Evolutionary conservation across 2,113 vertebrate species (phyloP).

Genomic region (Ramphastos sulfuratus): DNA sequence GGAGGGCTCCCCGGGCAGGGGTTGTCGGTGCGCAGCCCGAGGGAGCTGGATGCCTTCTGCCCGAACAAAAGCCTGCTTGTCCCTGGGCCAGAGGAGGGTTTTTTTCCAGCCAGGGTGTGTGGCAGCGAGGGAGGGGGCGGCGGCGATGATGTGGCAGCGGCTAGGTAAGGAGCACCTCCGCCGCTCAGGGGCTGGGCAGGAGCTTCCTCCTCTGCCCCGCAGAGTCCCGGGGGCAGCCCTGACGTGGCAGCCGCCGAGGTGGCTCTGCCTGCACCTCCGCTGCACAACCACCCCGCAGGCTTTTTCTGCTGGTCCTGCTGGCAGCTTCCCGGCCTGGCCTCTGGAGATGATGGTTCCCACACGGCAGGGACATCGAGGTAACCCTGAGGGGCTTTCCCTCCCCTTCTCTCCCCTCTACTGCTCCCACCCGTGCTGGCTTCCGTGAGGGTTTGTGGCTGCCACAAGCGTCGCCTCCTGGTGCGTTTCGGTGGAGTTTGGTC

Average conservation of each 20-base stretch:
- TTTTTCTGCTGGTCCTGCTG: not conserved
- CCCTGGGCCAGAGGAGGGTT: not conserved
- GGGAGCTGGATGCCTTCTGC: constrained; percentile 17
- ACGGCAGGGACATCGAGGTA: constrained; percentile 25
- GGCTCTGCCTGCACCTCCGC: not conserved
- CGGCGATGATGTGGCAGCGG: not conserved
- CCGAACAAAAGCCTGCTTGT: constrained; percentile 27
- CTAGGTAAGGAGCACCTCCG: not conserved
- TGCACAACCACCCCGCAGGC: not conserved
- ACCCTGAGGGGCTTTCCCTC: not conserved
- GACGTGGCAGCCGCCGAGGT: constrained; percentile 57
- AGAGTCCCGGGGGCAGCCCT: not conserved
- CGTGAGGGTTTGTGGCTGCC: accelerated
- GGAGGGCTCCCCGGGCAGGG: not conserved
- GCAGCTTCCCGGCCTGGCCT: not conserved
- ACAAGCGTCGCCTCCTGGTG: accelerated
- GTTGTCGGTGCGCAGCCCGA: not conserved
- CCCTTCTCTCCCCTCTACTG: accelerated
- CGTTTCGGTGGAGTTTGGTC: not conserved
- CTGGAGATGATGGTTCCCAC: not conserved
- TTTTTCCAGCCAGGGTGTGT: not conserved
- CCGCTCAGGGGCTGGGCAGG: not conserved
- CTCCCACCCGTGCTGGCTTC: not conserved
- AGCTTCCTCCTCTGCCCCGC: not conserved
- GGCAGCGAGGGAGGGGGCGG: not conserved